Conservation (phyloP, 2,888 invertebrate species). For the Pseudococcus longispinus region DNA sequence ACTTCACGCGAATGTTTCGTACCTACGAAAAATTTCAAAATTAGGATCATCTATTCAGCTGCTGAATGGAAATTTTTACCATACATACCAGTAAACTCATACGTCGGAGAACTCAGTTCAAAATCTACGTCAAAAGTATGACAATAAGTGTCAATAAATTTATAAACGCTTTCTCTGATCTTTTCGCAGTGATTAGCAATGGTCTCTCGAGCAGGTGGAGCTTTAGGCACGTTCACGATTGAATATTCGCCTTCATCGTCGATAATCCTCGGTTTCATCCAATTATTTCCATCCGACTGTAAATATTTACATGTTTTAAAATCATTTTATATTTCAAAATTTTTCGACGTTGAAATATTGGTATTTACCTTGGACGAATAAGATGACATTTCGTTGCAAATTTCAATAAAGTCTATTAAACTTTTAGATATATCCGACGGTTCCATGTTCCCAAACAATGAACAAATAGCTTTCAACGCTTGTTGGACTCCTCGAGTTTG, state of each 20-base stretch:
- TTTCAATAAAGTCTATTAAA: conserved; percentile 65
- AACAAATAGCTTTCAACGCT: conserved; percentile 90
- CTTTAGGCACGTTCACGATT: conserved; percentile 69
- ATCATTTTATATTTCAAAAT: not conserved
- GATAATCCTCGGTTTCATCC: conserved; percentile 71
- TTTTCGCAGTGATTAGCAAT: conserved; percentile 74
- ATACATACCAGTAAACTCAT: conserved; percentile 54
- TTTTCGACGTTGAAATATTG: not conserved
- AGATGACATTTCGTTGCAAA: conserved; percentile 58
- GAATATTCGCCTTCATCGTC: conserved; percentile 74
- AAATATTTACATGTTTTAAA: conserved; percentile 57
- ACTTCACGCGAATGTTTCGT: conserved; percentile 75
- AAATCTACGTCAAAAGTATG: conserved; percentile 86
- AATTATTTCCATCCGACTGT: conserved; percentile 61
- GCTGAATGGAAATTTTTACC: not conserved
- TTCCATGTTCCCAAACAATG: conserved; percentile 86
- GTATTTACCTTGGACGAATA: conserved; percentile 46
- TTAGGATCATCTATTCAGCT: not conserved
- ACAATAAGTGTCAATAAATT: conserved; percentile 84
- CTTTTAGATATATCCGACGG: conserved; percentile 85
- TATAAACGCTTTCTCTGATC: conserved; percentile 80
- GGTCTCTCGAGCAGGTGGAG: conserved; percentile 65
- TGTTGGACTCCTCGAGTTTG: conserved; percentile 81
- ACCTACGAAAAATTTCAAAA: conserved; percentile 53
- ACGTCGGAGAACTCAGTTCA: conserved; percentile 65